Evolutionary conservation across 2,113 vertebrate genomes (phyloP), one percentile per base, ranked within the genome.

Genomic region (Halcyon malimbica): DNA sequence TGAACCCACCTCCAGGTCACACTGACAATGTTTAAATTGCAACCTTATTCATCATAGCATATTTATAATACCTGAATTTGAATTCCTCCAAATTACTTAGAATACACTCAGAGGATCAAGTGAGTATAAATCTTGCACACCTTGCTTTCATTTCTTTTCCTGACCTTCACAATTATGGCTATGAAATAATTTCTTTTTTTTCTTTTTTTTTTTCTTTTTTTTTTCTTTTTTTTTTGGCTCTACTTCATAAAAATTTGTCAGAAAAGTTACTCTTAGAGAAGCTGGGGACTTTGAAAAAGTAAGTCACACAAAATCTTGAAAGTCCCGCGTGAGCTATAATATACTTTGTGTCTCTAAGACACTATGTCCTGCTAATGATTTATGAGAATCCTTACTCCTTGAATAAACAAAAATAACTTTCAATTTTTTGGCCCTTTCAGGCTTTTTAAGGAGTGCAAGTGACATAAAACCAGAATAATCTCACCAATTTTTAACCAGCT

Each of bases 11-110:
- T 94, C 64, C 73, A 79, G 41, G 18, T 87, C 11, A 0, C 79
- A 62, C 51, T 70, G 74, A 80, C 75, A 68, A 89, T 87, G 60
- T 75, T 93, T 48, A 71, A 84, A 91, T 73, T 71, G 44, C 70
- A 69, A 16, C 0, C 2, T 93, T 93, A 87, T 92, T 89, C 89
- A 90, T 64, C 67, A 75, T 51, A 46, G 62, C 65, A 81, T 54
- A 80, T 82, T 88, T 70, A 51, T 48, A 92, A 91, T 11, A 57
- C 37, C 59, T 26, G 39, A 79, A 89, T 80, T 64, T 2, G 0
- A 83, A 65, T 85, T 91, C 60, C 59, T 94, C 62, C 79, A 93
- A 77, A 89, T 87, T 76, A 41, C 77, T 71, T 67, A 50, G 78
- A 91, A 95, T 76, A 87, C 21, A 31, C 54, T 85, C 65, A 33